These are phyloP conservation scores for Acromyrmex heyeri DNA, from an alignment of 1,140 invertebrate species.

Conservation along the genomic window DNA sequence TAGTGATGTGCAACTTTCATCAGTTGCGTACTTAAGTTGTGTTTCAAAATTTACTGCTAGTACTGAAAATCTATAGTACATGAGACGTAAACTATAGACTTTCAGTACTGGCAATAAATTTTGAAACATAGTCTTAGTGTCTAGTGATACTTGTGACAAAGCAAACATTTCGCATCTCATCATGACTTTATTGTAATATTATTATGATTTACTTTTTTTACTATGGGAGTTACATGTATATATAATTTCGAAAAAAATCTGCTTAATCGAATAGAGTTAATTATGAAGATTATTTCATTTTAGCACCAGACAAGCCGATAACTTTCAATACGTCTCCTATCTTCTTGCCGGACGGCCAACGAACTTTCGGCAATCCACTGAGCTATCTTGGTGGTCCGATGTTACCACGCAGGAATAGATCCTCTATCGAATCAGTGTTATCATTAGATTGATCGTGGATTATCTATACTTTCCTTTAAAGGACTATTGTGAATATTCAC, in stretches of 20 bases:
- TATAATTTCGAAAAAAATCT: neutral
- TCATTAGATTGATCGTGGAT: constrained; percentile 88
- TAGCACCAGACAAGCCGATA: constrained; percentile 75
- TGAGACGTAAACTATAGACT: no score
- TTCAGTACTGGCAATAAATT: no score
- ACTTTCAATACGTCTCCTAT: constrained; percentile 83
- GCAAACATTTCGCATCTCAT: no score
- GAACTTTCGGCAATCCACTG: constrained; percentile 90
- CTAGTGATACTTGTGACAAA: no score
- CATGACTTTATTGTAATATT: no score
- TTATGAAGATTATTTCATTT: constrained; percentile 47
- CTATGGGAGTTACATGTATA: no score
- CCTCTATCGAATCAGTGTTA: constrained; percentile 90
- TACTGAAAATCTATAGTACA: no score
- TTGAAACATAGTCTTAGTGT: no score
- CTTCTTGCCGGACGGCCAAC: constrained; percentile 86
- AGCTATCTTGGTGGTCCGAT: constrained; percentile 91
- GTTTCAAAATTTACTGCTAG: no score
- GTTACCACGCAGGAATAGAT: constrained; percentile 86
- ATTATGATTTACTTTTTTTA: no score
- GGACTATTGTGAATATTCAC: neutral
- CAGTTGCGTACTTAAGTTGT: no score
- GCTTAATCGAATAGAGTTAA: constrained; percentile 1
- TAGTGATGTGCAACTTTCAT: no score
- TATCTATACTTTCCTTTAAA: neutral